Conservation (phyloP, 2,113 vertebrate genomes). For the Dromiciops gliroides region DNA sequence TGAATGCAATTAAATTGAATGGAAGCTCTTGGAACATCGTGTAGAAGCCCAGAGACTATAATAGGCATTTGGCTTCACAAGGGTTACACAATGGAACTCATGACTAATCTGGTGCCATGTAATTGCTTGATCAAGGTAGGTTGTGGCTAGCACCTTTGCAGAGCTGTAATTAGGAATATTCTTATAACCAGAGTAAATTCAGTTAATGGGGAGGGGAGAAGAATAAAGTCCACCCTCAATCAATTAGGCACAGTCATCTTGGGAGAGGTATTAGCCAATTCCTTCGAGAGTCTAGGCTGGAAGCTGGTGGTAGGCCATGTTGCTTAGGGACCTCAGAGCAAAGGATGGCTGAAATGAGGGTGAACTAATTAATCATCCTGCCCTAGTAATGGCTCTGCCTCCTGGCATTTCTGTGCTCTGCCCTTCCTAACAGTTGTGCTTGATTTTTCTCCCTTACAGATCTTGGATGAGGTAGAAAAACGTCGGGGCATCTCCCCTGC, state of each 20-base stretch:
- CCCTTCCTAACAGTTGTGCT: not conserved
- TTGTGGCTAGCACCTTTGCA: not conserved
- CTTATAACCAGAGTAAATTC: not conserved
- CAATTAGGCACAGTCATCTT: not conserved
- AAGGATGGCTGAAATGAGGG: not conserved
- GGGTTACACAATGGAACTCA: not conserved
- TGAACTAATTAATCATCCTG: not conserved
- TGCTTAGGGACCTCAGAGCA: not conserved
- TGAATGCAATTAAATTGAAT: not conserved
- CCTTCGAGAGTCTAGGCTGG: not conserved
- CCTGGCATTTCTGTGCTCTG: not conserved
- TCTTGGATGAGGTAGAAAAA: slow-evolving; percentile 98
- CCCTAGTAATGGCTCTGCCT: not conserved
- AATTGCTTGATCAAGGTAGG: not conserved
- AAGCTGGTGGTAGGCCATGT: not conserved
- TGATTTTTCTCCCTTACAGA: slow-evolving; percentile 82
- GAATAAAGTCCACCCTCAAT: not conserved
- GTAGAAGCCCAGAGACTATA: too few species aligned
- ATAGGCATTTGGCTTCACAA: not conserved
- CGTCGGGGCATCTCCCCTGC: slow-evolving; percentile 96
- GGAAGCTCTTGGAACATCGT: not conserved
- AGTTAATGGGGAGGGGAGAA: not conserved
- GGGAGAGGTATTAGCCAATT: not conserved
- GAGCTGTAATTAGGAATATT: not conserved
- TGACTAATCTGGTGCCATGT: not conserved